Percentiles rank a stretch among this genome's conserved stretches.
These are phyloP conservation scores for Pantelozetes paolii DNA, from an alignment of 2,888 invertebrate species.

Conservation along the genomic window DNA sequence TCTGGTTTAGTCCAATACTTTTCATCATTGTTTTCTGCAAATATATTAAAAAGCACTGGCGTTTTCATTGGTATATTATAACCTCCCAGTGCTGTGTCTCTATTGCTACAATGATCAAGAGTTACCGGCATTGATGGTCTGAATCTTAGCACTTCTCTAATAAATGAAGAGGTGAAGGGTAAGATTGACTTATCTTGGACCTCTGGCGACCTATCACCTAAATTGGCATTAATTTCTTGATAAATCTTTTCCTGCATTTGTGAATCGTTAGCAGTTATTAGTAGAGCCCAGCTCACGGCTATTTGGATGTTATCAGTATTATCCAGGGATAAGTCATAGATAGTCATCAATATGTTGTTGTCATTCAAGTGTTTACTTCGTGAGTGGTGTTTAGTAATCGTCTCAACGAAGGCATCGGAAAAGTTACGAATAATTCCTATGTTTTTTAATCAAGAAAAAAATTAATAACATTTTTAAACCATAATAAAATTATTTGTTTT, in stretches of 20 bases:
- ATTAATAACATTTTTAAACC: too few relatives aligned
- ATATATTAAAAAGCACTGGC: not conserved
- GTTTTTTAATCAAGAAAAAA: too few relatives aligned
- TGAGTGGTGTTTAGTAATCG: too few relatives aligned
- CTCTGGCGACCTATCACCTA: not conserved
- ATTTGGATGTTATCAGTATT: slow-evolving; percentile 33
- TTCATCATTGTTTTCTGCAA: not conserved
- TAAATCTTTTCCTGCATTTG: not conserved
- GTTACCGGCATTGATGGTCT: not conserved
- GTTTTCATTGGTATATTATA: not conserved
- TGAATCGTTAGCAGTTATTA: not conserved
- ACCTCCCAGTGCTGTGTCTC: not conserved
- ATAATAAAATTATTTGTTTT: too few relatives aligned
- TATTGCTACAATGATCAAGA: not conserved
- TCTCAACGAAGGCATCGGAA: too few relatives aligned
- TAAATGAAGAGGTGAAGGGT: not conserved
- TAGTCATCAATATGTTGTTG: not conserved
- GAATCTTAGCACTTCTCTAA: not conserved
- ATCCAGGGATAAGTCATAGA: slow-evolving; percentile 27
- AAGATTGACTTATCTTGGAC: not conserved
- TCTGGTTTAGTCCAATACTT: not conserved
- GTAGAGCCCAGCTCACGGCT: slow-evolving; percentile 25
- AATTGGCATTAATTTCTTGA: not conserved
- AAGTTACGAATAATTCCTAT: too few relatives aligned
- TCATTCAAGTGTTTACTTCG: not conserved